Base-by-base conservation (phyloP, 2,113 vertebrate genomes). In the Corythornis vintsioides region DNA sequence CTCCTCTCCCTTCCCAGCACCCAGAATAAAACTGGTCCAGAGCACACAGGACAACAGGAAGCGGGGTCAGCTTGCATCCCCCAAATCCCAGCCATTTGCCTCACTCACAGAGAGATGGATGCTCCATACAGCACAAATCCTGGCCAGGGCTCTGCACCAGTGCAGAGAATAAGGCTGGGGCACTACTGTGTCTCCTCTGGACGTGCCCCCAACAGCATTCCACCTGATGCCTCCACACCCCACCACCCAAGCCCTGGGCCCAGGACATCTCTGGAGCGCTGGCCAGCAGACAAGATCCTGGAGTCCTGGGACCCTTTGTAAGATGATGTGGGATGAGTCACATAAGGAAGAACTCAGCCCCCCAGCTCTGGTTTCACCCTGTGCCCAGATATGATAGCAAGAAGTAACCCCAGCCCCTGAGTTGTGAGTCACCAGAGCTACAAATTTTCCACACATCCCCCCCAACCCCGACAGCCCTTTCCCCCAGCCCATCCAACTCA, bases 81-180 rank as follows among this genome's bases (percentile, higher is more conserved):
- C 29, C 83, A 77, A 78, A 86, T 61, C 38, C 52, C 74, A 90
- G 48, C 4, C 12, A 50, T 28, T 26, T 4, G 1, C 31, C 53
- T 48, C 19, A 7, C 0, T 1, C 2, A 2, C 15, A 35, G 22
- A 12, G 14, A 15, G 15, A 17, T 25, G 24, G 15, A 17, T 25
- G 24, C 48, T 70, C 31, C 16, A 25, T 5, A 19, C 35, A 59
- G 56, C 56, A 77, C 15, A 70, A 83, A 91, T 43, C 80, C 77
- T 47, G 17, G 4, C 40, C 2, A 2, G 25, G 1, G 22, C 40
- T 75, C 43, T 47, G 53, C 26, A 48, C 13, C 9, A 0, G 11
- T 8, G 64, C 9, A 76, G 40, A 70, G 31, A 16, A 45, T 29
- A 48, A 91, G 16, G 38, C 33, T 80, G 56, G 61, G 38, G 25